Evolutionary conservation across 2,888 invertebrate genomes (phyloP).

Genomic region (Rotaria socialis): DNA sequence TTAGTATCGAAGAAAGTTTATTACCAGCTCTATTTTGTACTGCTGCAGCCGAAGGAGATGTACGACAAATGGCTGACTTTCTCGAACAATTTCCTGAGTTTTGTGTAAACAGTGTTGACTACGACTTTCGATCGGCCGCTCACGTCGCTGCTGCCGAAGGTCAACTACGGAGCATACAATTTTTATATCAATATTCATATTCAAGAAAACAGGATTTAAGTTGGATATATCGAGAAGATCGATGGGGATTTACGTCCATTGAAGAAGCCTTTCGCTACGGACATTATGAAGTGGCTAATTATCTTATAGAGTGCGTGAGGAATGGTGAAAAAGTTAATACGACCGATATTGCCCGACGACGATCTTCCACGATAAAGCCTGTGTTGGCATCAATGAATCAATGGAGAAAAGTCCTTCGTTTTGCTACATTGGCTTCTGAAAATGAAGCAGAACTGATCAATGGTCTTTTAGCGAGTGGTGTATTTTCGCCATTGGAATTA

Average conservation of each 20-base stretch:
- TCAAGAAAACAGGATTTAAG: not conserved
- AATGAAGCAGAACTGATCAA: not conserved
- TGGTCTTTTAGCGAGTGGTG: not conserved
- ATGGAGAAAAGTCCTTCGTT: constrained; percentile 12
- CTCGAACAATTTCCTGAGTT: not conserved
- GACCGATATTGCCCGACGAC: no score
- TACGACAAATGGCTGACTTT: not conserved
- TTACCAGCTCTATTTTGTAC: constrained; percentile 4
- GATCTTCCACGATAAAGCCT: no score
- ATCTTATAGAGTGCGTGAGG: not conserved
- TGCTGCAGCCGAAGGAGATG: constrained; percentile 14
- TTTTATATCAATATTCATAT: not conserved
- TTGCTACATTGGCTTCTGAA: not conserved
- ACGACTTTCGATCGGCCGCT: constrained; percentile 7
- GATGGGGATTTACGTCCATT: constrained; percentile 8
- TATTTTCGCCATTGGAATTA: not conserved
- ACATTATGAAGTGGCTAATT: constrained; percentile 9
- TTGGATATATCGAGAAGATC: constrained; percentile 28
- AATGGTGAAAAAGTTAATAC: not conserved
- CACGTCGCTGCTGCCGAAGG: constrained; percentile 28
- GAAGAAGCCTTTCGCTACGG: constrained; percentile 7
- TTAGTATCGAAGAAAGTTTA: not conserved
- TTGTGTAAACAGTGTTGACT: constrained; percentile 21
- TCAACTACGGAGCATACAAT: not conserved
- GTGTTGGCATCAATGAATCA: not conserved